Conservation (phyloP, 1,140 invertebrate genomes). For the Dryas iulia region DNA sequence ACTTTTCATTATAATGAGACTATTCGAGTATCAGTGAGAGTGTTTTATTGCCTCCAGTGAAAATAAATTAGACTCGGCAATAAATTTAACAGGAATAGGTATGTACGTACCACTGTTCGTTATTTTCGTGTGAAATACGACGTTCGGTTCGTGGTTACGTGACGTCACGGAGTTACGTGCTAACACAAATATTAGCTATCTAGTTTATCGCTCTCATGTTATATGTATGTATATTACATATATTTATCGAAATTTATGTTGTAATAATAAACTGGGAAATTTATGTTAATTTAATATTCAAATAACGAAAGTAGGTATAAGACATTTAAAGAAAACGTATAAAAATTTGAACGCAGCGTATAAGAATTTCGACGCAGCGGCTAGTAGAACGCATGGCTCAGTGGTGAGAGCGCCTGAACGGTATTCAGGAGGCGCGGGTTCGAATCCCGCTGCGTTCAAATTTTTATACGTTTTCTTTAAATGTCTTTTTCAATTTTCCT, state of each 20-base stretch:
- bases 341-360: no score
- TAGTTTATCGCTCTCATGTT: conserved; percentile 15
- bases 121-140: conserved; percentile 12
- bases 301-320: neutral
- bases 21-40: neutral
- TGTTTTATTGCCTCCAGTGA: conserved; percentile 11
- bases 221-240: no score
- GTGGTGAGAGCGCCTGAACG: no score
- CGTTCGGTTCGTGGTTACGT: conserved; percentile 15
- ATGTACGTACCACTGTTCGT: conserved; percentile 1
- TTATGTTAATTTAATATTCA: neutral
- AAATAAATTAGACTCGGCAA: conserved; percentile 16
- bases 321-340: no score
- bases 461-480: no score
- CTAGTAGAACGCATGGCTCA: no score
- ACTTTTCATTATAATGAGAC: neutral
- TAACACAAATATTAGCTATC: conserved; percentile 25
- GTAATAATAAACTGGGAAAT: neutral
- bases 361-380: no score
- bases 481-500: no score
- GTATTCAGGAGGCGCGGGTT: no score
- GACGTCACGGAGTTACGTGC: conserved; percentile 24
- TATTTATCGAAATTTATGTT: neutral
- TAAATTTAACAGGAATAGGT: conserved; percentile 9
- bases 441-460: no score